phyloP scores from a whole-genome alignment of 2,113 vertebrate genomes.

The Mormoops blainvillei region DNA sequence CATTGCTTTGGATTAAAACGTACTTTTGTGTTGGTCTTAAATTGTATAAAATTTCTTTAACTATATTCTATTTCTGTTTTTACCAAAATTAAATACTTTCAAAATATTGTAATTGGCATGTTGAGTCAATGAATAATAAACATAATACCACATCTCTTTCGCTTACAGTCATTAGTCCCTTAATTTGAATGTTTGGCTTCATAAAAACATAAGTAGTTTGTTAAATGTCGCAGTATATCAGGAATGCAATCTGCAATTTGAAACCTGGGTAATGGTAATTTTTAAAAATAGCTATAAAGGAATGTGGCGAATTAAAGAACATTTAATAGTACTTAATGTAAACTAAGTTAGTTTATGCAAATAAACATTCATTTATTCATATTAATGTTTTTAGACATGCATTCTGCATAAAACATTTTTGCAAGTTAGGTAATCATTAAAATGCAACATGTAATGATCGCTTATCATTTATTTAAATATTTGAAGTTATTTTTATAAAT shows the following conservation, averaged over 20 bases:
- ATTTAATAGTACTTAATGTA: slow-evolving; percentile 39
- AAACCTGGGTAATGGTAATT: slow-evolving; percentile 35
- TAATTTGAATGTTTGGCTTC: slow-evolving; percentile 49
- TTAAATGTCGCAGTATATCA: slow-evolving; percentile 46
- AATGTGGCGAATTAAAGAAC: slow-evolving; percentile 31
- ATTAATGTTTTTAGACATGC: slow-evolving; percentile 31
- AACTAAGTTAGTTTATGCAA: slow-evolving; percentile 30
- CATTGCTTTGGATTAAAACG: not conserved
- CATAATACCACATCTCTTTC: not conserved
- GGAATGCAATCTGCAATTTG: slow-evolving; percentile 31
- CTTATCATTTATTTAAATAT: slow-evolving; percentile 36
- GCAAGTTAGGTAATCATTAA: not conserved
- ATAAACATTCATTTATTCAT: slow-evolving; percentile 7
- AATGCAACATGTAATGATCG: not conserved
- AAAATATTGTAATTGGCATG: not conserved
- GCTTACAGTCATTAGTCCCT: not conserved
- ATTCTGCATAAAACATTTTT: not conserved
- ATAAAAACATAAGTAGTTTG: slow-evolving; percentile 38
- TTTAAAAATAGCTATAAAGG: slow-evolving; percentile 39
- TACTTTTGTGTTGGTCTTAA: slow-evolving; percentile 11
- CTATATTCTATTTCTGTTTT: not conserved
- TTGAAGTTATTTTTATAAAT: not conserved
- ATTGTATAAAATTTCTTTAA: not conserved
- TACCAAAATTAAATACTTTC: slow-evolving; percentile 22
- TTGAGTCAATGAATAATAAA: slow-evolving; percentile 14